Percentiles rank a stretch among this genome's conserved stretches.
phyloP scores from a whole-genome alignment of 2,888 invertebrate genomes.

The Amblyteles armatorius region DNA sequence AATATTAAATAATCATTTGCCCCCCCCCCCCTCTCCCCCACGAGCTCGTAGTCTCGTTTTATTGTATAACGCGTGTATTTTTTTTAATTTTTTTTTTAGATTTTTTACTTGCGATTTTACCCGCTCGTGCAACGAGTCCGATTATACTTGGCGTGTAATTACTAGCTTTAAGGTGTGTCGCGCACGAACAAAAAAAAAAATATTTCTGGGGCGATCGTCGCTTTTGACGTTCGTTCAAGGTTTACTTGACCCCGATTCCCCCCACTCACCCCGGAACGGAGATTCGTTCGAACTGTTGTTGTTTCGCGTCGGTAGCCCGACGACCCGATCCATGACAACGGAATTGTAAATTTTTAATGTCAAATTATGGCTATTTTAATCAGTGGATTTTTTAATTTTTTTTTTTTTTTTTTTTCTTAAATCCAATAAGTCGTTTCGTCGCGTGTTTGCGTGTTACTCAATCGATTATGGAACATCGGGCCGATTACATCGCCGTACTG shows the following conservation, averaged over 20 bases:
- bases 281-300: constrained; percentile 41
- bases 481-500: constrained; percentile 13
- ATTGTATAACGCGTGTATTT: background rate
- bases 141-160: constrained; percentile 41
- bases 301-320: constrained; percentile 42
- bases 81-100: constrained; percentile 2
- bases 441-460: background rate
- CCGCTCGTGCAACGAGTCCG: constrained; percentile 66
- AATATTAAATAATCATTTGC: constrained; percentile 39
- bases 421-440: background rate
- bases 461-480: constrained; percentile 26
- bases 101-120: constrained; percentile 52
- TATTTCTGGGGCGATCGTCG: constrained; percentile 1
- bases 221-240: constrained; percentile 27
- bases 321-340: constrained; percentile 24
- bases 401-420: background rate
- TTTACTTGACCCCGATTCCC: constrained; percentile 20
- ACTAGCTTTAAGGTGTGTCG: constrained; percentile 41
- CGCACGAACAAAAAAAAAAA: constrained; percentile 18
- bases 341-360: constrained; percentile 41
- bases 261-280: constrained; percentile 1
- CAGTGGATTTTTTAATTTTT: background rate
- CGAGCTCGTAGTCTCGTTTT: constrained; percentile 12
- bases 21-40: background rate
- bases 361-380: constrained; percentile 12